Conservation (phyloP, 2,113 vertebrate species). For the Muntiacus muntjak region DNA sequence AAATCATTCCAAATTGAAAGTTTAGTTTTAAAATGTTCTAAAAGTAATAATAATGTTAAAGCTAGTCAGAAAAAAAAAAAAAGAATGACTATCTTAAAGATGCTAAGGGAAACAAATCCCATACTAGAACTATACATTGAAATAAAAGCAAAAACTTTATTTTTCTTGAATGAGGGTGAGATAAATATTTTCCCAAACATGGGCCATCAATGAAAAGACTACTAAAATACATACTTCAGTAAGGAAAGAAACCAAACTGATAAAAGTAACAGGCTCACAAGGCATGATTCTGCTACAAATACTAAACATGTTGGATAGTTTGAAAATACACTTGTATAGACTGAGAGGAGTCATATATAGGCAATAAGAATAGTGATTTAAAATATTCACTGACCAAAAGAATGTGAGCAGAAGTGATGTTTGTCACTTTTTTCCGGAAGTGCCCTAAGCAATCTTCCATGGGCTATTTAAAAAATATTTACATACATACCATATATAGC, state of each 20-base stretch:
- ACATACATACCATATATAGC: not conserved
- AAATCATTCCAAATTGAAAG: not conserved
- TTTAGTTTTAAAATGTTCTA: not conserved
- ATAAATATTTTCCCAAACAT: not conserved
- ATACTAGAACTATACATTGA: not conserved
- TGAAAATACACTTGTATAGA: not conserved
- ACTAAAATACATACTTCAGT: not conserved
- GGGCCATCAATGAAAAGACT: not conserved
- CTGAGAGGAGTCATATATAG: not conserved
- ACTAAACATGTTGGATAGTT: not conserved
- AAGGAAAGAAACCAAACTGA: not conserved
- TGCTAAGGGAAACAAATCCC: not conserved
- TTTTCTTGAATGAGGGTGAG: not conserved
- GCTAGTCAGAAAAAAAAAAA: not conserved
- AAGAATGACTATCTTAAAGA: not conserved
- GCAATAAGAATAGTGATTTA: not conserved
- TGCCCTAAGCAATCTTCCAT: not conserved
- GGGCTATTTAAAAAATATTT: not conserved
- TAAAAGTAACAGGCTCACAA: not conserved
- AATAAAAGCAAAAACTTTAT: not conserved
- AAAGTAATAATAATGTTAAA: not conserved
- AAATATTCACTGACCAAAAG: not conserved
- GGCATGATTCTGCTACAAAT: not conserved
- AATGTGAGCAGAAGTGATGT: not conserved
- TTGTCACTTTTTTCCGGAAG: not conserved